These are phyloP conservation scores for Cephalopachus bancanus DNA, from an alignment of 2,797 vertebrate genomes.

Conservation along the genomic window DNA sequence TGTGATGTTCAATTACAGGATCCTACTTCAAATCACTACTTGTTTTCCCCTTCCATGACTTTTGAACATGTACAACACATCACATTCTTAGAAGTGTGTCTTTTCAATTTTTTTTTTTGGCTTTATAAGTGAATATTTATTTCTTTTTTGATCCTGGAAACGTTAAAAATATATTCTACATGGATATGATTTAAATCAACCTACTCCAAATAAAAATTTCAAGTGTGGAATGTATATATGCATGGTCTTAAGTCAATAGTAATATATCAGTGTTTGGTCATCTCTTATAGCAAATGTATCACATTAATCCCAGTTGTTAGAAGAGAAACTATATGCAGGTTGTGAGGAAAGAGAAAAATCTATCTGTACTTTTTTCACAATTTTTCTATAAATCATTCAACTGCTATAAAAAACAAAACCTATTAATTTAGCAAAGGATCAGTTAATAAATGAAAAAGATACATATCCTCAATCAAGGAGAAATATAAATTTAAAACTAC, in stretches of 20 bases:
- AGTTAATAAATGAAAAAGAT: neutral
- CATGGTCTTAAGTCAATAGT: too few relatives aligned
- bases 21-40: neutral
- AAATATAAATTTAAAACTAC: neutral
- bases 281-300: neutral
- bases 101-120: neutral
- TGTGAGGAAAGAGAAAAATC: neutral
- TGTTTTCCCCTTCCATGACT: neutral
- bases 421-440: neutral
- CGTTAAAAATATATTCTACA: neutral
- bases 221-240: neutral
- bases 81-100: neutral
- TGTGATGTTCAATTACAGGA: neutral
- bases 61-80: neutral
- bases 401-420: neutral
- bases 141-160: neutral
- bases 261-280: neutral
- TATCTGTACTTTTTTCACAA: neutral
- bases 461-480: neutral
- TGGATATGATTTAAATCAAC: constrained; percentile 38
- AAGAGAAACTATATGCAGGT: neutral
- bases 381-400: neutral
- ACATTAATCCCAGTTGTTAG: neutral
- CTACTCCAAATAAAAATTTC: neutral
- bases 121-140: neutral